Base-by-base conservation (phyloP, 2,797 vertebrate genomes). In the Sebastes steindachneri region DNA sequence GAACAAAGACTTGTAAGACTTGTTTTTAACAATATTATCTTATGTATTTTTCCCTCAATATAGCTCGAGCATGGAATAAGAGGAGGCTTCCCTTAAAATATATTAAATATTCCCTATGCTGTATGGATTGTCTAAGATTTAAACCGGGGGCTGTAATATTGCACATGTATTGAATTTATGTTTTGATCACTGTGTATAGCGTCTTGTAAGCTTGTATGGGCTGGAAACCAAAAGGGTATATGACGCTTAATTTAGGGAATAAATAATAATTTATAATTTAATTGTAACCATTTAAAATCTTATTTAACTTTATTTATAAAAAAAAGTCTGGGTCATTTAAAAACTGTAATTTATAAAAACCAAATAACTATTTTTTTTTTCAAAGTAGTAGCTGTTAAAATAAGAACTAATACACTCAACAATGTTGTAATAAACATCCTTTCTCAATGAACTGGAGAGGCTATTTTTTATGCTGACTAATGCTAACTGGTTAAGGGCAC, bases 401-500 rank as follows among this genome's bases (percentile, higher is more conserved):
- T 73, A 83, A 65, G 1, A 65, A 74, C 51, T 45, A 67, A 77
- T 12, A 51, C 53, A 35, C 67, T 76, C 66, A 67, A 54, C 51
- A 72, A 37, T 62, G 14, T 83, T 19, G 58, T 74, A 3, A 84
- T 83, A 57, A 79, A 71, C 48, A 69, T 75, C 23, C 17, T 70
- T 54, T 82, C 15, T 83, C 51, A 53, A 19, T 63, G 9, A 37
- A 53, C 12, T 60, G 12, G 10, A 59, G 33, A 72, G 28, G 23
- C 15, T 69, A 19, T 66, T 76, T 68, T 70, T 77, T 69, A 53
- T 48, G 64, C 73, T 73, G 59, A 73, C 62, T 72, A 41, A 64
- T 77, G 63, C 72, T 65, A 25, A 77, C 54, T 80, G 23, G 48
- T 74, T 83, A 87, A 88, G 80, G 80, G 77, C 87, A 87, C 84